Evolutionary conservation across 2,113 vertebrate genomes (phyloP).

Genomic region (Cygnus buccinator): DNA sequence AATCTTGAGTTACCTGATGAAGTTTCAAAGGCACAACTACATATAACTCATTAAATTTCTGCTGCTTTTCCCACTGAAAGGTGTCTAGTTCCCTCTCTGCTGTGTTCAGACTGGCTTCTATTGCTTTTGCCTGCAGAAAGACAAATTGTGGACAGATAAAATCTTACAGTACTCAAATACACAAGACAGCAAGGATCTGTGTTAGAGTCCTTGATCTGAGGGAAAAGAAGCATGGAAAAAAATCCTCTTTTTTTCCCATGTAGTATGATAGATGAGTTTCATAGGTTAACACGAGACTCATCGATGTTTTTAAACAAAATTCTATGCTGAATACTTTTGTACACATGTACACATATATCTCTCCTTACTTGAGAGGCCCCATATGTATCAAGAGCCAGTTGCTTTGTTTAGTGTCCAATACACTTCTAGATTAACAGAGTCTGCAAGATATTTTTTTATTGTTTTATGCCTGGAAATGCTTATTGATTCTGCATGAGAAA

Average conservation of each 20-base stretch:
- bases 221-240: background rate
- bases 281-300: background rate
- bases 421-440: background rate
- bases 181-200: background rate
- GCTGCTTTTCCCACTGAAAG: constrained; percentile 89
- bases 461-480: constrained; percentile 46
- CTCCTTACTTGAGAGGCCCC: background rate
- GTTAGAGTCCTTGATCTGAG: background rate
- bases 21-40: constrained; percentile 88
- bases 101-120: constrained; percentile 72
- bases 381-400: background rate
- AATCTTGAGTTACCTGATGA: constrained; percentile 85
- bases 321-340: background rate
- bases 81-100: constrained; percentile 83
- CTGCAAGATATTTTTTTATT: constrained; percentile 32
- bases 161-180: background rate
- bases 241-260: background rate
- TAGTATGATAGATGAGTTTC: background rate
- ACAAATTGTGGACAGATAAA: background rate
- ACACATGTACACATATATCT: background rate
- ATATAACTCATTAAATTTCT: constrained; percentile 86
- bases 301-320: background rate
- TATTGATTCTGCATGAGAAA: constrained; percentile 59
- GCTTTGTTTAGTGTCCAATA: constrained; percentile 1
- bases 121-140: constrained; percentile 79